Evolutionary conservation across 2,888 invertebrate genomes (phyloP).

Genomic region (Phyllotreta striolata): DNA sequence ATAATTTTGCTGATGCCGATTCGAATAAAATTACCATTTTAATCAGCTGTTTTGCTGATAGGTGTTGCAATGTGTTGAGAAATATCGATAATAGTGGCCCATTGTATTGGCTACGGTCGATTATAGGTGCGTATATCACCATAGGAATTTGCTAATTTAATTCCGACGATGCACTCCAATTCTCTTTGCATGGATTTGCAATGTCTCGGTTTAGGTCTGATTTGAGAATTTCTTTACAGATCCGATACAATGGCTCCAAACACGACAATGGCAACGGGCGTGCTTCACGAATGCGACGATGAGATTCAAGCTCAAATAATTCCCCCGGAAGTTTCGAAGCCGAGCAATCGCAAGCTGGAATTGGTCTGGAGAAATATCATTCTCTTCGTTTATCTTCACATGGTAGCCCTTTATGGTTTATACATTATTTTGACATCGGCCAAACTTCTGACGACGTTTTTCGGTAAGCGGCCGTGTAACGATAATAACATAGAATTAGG

Average conservation of each 20-base stretch:
- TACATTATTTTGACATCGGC: constrained; percentile 78
- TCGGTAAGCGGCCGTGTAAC: constrained; percentile 69
- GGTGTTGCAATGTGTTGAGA: too few species aligned
- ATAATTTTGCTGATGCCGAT: too few species aligned
- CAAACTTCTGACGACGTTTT: constrained; percentile 73
- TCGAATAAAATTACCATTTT: too few species aligned
- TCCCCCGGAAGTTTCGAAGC: constrained; percentile 45
- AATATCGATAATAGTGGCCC: too few species aligned
- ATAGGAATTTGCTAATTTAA: background rate
- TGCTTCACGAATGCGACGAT: constrained; percentile 72
- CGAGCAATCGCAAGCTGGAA: constrained; percentile 66
- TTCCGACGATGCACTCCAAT: too few species aligned
- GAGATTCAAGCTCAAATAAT: constrained; percentile 60
- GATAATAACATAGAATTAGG: background rate
- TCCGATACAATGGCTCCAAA: constrained; percentile 56
- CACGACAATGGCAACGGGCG: constrained; percentile 63
- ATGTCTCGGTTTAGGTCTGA: background rate
- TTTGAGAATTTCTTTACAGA: background rate
- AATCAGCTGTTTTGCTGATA: too few species aligned
- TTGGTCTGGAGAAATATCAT: constrained; percentile 86
- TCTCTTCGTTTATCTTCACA: constrained; percentile 79
- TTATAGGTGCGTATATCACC: too few species aligned
- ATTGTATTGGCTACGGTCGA: too few species aligned
- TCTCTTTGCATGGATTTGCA: too few species aligned
- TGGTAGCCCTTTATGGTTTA: constrained; percentile 78